These are phyloP conservation scores for Scaptomyza reducta DNA, from an alignment of 2,888 invertebrate genomes.

Conservation along the genomic window DNA sequence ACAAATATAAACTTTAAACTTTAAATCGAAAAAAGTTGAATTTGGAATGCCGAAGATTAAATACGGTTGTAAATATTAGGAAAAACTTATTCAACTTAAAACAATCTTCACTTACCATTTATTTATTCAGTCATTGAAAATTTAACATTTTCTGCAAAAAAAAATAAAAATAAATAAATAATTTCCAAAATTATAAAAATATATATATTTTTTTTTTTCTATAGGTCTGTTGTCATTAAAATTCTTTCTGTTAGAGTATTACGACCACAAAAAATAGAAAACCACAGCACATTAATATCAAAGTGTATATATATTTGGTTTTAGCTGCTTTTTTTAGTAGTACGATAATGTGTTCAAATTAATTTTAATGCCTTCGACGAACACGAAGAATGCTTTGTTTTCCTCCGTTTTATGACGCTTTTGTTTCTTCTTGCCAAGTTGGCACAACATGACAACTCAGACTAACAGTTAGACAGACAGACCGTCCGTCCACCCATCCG, in stretches of 20 bases:
- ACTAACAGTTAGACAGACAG: not conserved
- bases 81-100: not conserved
- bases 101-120: not conserved
- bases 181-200: not conserved
- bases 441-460: slow-evolving; percentile 40
- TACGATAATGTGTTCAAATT: slow-evolving; percentile 61
- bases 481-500: slow-evolving; percentile 14
- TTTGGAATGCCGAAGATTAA: not conserved
- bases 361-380: slow-evolving; percentile 62
- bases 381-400: slow-evolving; percentile 31
- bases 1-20: slow-evolving; percentile 1
- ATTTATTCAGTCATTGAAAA: not conserved
- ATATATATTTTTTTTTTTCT: too few species aligned
- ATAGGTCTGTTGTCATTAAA: not conserved
- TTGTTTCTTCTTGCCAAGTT: slow-evolving; percentile 33
- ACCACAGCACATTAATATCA: slow-evolving; percentile 1
- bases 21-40: not conserved
- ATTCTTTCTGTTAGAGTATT: not conserved
- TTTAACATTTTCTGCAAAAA: not conserved
- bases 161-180: not conserved
- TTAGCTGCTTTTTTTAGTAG: slow-evolving; percentile 13
- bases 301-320: slow-evolving; percentile 10
- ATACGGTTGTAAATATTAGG: not conserved
- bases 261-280: slow-evolving; percentile 15
- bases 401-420: slow-evolving; percentile 24